A percentile compares a stretch with the other conserved stretches of the same genome.
Conservation (phyloP, 2,797 vertebrate species). For the Sebastes minor region DNA sequence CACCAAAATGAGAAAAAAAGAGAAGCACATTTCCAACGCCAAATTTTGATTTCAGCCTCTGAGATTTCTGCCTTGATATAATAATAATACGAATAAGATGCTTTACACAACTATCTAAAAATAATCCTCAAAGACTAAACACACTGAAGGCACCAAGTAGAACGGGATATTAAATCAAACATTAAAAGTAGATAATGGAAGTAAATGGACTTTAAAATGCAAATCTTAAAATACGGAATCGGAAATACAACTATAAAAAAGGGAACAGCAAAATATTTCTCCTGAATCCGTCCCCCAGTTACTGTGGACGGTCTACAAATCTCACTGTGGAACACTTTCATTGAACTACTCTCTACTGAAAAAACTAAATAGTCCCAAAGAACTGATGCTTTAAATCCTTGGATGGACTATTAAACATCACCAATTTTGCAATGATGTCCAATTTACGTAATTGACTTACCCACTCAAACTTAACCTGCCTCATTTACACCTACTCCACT, state of each 20-base stretch:
- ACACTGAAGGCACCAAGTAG: not conserved
- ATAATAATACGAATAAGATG: not conserved
- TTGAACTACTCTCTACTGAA: not conserved
- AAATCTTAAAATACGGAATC: not conserved
- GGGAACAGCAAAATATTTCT: not conserved
- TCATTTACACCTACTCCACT: not conserved
- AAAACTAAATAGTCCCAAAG: not conserved
- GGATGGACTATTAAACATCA: not conserved
- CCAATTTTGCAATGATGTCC: not conserved
- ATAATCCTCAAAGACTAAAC: not conserved
- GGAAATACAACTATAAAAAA: not conserved
- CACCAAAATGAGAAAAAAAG: not conserved
- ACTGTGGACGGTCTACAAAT: not conserved
- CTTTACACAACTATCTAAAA: not conserved
- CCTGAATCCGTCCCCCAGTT: not conserved
- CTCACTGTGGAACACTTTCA: not conserved
- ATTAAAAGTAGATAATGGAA: not conserved
- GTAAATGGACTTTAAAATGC: not conserved
- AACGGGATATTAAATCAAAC: not conserved
- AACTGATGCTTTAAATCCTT: not conserved
- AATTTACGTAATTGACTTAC: constrained; percentile 2
- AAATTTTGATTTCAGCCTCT: not conserved
- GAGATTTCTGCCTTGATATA: not conserved
- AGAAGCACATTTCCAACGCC: no score
- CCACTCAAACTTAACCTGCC: not conserved